Evolutionary conservation across 64 coral and sea anemone species (phyloP).

Genomic region (Pocillopora verrucosa): DNA sequence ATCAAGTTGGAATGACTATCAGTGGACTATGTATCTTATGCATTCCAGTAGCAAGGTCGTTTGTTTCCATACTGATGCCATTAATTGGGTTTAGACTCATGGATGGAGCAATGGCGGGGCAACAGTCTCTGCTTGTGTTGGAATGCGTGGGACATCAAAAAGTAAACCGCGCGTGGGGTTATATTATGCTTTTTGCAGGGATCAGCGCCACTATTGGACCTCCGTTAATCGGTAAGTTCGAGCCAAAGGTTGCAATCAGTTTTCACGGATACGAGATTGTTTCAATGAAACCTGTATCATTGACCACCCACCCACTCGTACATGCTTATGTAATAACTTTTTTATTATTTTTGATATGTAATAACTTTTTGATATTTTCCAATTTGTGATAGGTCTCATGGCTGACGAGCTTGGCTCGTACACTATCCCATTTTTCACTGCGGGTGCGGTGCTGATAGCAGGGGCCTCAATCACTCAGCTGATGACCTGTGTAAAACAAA

Average conservation of each 20-base stretch:
- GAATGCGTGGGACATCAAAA: conserved; percentile 11
- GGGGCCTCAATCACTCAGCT: background rate
- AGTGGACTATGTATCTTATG: conserved; percentile 16
- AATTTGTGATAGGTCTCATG: conserved; percentile 37
- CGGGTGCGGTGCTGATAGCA: conserved; percentile 22
- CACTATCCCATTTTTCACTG: conserved; percentile 36
- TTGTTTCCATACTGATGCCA: background rate
- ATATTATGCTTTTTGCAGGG: background rate
- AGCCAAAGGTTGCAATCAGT: too few species aligned
- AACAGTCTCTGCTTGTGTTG: conserved; percentile 21
- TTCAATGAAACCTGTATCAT: too few species aligned
- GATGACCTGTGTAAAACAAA: conserved; percentile 1
- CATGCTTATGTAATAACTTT: too few species aligned
- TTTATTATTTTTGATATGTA: too few species aligned
- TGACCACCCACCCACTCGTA: too few species aligned
- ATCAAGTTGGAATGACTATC: conserved; percentile 21
- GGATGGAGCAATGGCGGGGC: conserved; percentile 27
- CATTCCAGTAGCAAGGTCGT: conserved; percentile 18
- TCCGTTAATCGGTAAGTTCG: conserved; percentile 44
- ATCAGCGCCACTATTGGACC: background rate
- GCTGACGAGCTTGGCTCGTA: conserved; percentile 49
- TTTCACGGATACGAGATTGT: too few species aligned
- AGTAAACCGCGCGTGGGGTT: conserved; percentile 38
- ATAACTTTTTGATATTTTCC: too few species aligned
- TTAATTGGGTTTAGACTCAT: conserved; percentile 32